phyloP scores from a whole-genome alignment of 64 coral and sea anemone genomes.

The Dendronephthya gigantea region DNA sequence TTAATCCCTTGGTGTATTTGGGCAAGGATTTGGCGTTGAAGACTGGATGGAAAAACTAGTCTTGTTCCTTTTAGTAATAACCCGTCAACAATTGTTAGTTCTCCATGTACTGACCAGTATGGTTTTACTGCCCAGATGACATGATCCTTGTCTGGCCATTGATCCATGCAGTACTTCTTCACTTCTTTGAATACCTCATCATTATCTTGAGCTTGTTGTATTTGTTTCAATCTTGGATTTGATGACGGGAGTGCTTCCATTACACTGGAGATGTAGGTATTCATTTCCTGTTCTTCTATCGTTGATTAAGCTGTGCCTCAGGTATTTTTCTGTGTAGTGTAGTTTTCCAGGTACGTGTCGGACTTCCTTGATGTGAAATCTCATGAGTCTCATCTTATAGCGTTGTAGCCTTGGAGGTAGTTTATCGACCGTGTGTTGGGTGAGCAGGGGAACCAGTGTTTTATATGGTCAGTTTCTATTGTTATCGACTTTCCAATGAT shows the following conservation, averaged over 20 bases:
- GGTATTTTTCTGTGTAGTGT: neutral
- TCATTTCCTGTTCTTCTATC: constrained; percentile 19
- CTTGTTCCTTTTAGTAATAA: constrained; percentile 31
- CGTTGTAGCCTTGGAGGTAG: constrained; percentile 20
- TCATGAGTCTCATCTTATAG: constrained; percentile 32
- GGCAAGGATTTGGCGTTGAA: constrained; percentile 38
- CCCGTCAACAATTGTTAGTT: constrained; percentile 21
- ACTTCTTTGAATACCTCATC: too few species aligned
- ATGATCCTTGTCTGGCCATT: constrained; percentile 31
- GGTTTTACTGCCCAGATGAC: constrained; percentile 23
- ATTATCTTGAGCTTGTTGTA: constrained; percentile 27
- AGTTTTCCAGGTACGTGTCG: constrained; percentile 15
- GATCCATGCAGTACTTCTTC: neutral
- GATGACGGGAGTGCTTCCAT: constrained; percentile 6
- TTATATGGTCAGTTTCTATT: constrained; percentile 40
- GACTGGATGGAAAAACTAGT: constrained; percentile 25
- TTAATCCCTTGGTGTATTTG: constrained; percentile 36
- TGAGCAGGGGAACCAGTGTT: constrained; percentile 14
- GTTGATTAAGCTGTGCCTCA: neutral
- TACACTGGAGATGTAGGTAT: constrained; percentile 26
- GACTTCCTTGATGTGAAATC: constrained; percentile 26
- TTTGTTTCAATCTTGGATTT: neutral
- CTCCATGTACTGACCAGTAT: constrained; percentile 9
- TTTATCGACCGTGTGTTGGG: too few species aligned
- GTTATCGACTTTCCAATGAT: constrained; percentile 25